phyloP scores from a whole-genome alignment of 1,140 invertebrate genomes.

The Drosophila novamexicana region DNA sequence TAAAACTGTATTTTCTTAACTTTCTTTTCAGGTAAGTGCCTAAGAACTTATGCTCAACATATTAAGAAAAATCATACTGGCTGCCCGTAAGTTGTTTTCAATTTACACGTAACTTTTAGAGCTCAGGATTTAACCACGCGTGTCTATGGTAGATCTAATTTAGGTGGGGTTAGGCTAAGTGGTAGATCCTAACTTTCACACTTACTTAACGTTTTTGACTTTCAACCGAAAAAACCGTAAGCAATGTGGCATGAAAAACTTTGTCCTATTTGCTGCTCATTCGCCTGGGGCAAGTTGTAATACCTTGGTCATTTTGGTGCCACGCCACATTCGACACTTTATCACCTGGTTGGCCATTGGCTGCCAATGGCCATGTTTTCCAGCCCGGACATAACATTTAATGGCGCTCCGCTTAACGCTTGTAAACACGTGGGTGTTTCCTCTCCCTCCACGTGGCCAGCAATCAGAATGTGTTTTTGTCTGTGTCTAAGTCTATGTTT shows the following conservation, averaged over 20 bases:
- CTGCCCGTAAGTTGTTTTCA: slow-evolving; percentile 53
- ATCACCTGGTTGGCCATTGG: slow-evolving; percentile 73
- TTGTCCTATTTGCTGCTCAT: slow-evolving; percentile 13
- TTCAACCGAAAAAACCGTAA: slow-evolving; percentile 7
- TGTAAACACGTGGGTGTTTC: slow-evolving; percentile 71
- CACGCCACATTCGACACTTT: slow-evolving; percentile 71
- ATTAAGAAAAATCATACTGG: slow-evolving; percentile 24
- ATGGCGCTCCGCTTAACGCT: slow-evolving; percentile 77
- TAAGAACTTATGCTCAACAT: not conserved
- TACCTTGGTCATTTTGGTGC: slow-evolving; percentile 39
- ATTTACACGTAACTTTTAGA: not conserved
- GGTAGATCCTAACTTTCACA: slow-evolving; percentile 27
- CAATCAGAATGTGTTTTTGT: slow-evolving; percentile 51
- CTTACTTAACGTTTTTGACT: slow-evolving; percentile 14
- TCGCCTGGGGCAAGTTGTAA: slow-evolving; percentile 6
- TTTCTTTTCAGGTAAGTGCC: slow-evolving; percentile 60
- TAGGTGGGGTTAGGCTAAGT: slow-evolving; percentile 8
- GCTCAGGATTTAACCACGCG: slow-evolving; percentile 3
- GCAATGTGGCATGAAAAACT: slow-evolving; percentile 38
- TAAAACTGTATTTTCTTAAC: not conserved
- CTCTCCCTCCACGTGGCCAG: not conserved
- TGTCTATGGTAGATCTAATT: slow-evolving; percentile 1
- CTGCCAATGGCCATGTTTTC: slow-evolving; percentile 61
- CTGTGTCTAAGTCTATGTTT: slow-evolving; percentile 9
- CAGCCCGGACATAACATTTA: slow-evolving; percentile 73